Percentiles rank a stretch among this genome's conserved stretches.
phyloP scores from a whole-genome alignment of 1,140 invertebrate genomes.

The Zaprionus ghesquierei region DNA sequence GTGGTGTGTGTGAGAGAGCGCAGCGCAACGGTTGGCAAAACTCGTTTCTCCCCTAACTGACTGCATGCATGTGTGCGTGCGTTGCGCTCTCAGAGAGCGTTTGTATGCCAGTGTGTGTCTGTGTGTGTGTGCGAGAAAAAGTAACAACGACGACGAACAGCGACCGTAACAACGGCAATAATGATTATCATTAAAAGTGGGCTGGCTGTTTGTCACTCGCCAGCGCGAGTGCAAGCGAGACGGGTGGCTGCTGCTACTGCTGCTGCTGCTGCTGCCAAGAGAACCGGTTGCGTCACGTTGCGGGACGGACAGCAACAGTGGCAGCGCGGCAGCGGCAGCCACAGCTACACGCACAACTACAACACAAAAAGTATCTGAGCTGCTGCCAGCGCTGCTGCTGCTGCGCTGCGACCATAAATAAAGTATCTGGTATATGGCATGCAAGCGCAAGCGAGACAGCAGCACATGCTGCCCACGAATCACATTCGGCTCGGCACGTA shows the following conservation, averaged over 20 bases:
- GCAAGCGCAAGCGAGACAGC: constrained; percentile 51
- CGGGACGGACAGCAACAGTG: neutral
- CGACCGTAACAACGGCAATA: constrained; percentile 78
- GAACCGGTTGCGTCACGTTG: constrained; percentile 68
- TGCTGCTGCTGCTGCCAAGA: constrained; percentile 14
- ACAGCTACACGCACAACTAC: constrained; percentile 24
- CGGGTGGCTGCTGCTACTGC: constrained; percentile 3
- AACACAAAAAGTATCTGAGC: constrained; percentile 55
- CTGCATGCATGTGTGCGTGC: constrained; percentile 19
- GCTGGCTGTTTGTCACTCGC: constrained; percentile 61
- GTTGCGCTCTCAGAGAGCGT: neutral
- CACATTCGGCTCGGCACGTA: constrained; percentile 50
- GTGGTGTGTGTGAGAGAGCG: constrained; percentile 37
- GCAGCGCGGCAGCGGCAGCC: neutral
- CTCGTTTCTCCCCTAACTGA: constrained; percentile 63
- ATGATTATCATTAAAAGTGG: constrained; percentile 82
- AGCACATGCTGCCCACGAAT: constrained; percentile 61
- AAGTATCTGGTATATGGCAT: constrained; percentile 68
- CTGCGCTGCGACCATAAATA: constrained; percentile 75
- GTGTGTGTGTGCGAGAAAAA: constrained; percentile 55
- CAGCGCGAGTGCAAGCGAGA: constrained; percentile 42
- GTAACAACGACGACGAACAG: constrained; percentile 60
- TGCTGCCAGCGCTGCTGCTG: constrained; percentile 40
- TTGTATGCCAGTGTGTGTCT: neutral
- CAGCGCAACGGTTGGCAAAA: constrained; percentile 44